Base-by-base conservation (phyloP, 2,888 invertebrate genomes). In the Athalia cordata region DNA sequence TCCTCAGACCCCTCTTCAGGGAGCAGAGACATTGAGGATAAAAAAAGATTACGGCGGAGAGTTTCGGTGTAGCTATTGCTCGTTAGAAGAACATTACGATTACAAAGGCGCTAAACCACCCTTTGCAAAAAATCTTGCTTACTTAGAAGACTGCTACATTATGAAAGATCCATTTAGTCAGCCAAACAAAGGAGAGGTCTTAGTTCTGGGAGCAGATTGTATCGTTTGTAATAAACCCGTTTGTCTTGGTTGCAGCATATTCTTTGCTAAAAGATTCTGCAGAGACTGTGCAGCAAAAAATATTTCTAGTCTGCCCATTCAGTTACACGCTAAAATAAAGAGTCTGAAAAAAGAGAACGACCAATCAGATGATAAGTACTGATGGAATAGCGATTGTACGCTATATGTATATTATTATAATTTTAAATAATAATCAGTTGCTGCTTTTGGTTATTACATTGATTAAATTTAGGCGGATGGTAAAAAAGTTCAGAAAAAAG, bases 141-240 rank as follows among this genome's bases (percentile, higher is more conserved):
- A 96, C 77, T 91, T 92, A 82, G 96, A 96, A 87, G 93, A 95
- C 52, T 94, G 94, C 80, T 98, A 95, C 89, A 90, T 97, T 0
- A 95, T 96, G 93, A 95, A 95, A 86, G 97, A 97, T 90, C 97
- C 97, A 0, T 97, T 97, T 87, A 93, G 94, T 84, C 93, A 95
- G 1, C 94, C 94, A 5, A 94, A 93, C 77, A 94, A 93, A 87
- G 93, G 95, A n/a, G 95, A 96, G 89, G 94, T 94, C 85, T 90
- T 96, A 80, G 92, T 96, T 4, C 86, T 97, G 15, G 98, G 97
- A 3, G 92, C 94, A 9, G 94, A 96, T 86, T 97, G 97, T 90
- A 90, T 91, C 45, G 84, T 91, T 29, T 98, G 98, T 90, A 89
- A 91, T 3, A 93, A 92, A 85, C 84, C 92, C 80, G 94, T 96